Evolutionary conservation across 2,797 vertebrate species (phyloP).

Genomic region (Sebastes itinus): DNA sequence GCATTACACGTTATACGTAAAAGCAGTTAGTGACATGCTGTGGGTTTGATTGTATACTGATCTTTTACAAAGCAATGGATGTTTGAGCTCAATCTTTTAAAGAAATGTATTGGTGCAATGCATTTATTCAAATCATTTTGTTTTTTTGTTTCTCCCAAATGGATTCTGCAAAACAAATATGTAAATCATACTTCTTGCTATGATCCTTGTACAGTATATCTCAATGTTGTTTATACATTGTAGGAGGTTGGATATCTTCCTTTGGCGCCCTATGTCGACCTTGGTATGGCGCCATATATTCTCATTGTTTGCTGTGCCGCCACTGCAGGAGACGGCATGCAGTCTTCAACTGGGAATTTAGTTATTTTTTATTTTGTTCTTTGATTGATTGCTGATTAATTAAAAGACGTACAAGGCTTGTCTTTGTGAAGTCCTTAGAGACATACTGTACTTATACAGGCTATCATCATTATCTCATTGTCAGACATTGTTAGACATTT

Average conservation of each 20-base stretch:
- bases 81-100: not conserved
- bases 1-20: not conserved
- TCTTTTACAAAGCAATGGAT: not conserved
- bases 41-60: not conserved
- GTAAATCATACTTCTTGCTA: not conserved
- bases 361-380: not conserved
- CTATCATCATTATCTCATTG: constrained; percentile 33
- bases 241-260: not conserved
- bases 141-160: not conserved
- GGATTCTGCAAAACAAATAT: not conserved
- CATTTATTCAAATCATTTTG: not conserved
- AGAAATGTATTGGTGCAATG: not conserved
- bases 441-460: not conserved
- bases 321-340: not conserved
- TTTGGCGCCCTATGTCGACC: not conserved
- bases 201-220: not conserved
- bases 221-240: not conserved
- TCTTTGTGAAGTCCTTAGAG: constrained; percentile 19
- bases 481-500: not conserved
- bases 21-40: not conserved
- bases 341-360: not conserved
- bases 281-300: not conserved
- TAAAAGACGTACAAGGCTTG: constrained; percentile 1
- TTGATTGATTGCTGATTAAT: constrained; percentile 38
- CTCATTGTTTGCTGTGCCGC: not conserved